A percentile compares a stretch with the other conserved stretches of the same genome.
These are phyloP conservation scores for Kradibia gibbosae DNA, from an alignment of 1,140 invertebrate genomes.

Conservation along the genomic window DNA sequence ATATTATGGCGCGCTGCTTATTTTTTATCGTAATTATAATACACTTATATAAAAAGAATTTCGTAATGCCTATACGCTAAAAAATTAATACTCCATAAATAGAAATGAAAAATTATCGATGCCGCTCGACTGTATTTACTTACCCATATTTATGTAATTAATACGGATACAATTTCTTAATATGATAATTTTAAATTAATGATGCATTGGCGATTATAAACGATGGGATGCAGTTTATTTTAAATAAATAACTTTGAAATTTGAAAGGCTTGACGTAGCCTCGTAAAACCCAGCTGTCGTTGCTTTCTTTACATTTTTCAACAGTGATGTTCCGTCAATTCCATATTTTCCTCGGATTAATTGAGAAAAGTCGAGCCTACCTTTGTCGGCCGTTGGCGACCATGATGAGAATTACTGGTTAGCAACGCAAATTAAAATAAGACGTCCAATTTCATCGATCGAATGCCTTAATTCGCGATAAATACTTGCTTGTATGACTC, in stretches of 20 bases:
- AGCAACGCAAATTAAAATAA: constrained; percentile 11
- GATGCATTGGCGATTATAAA: background rate
- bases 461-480: constrained; percentile 4
- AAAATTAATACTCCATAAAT: too few relatives aligned
- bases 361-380: background rate
- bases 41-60: too few relatives aligned
- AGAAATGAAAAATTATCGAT: background rate
- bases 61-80: too few relatives aligned
- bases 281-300: background rate
- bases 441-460: constrained; percentile 6
- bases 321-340: background rate
- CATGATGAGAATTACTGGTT: background rate
- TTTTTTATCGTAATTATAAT: too few relatives aligned
- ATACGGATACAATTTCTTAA: background rate
- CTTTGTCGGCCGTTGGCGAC: background rate
- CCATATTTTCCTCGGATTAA: background rate
- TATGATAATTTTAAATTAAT: background rate
- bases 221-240: background rate
- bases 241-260: background rate
- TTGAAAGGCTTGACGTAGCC: background rate
- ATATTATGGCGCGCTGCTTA: too few relatives aligned
- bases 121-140: background rate
- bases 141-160: too few relatives aligned
- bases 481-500: constrained; percentile 28
- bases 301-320: background rate